Base-by-base conservation (phyloP, 1,140 invertebrate species). In the Drosophila gunungcola region DNA sequence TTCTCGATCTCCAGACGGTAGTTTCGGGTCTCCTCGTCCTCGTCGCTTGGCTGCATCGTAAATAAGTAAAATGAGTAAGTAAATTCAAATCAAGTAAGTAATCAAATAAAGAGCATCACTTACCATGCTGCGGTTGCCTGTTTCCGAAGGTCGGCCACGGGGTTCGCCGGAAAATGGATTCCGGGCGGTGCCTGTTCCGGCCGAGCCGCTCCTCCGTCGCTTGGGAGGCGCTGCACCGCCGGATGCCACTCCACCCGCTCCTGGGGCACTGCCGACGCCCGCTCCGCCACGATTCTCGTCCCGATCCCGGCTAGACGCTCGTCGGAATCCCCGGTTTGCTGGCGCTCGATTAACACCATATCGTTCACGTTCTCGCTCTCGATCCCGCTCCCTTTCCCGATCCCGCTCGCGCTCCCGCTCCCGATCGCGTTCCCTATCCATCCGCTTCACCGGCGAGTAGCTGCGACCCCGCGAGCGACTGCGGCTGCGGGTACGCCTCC, bases 1-100 rank as follows among this genome's bases (percentile, higher is more conserved):
- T 95, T 94, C 80, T 95, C 95, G 74, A 95, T 95, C 82, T 95
- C 94, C 61, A 94, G 92, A n/a, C 94, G 92, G 76, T 95, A 95
- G 27, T 94, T 94, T 49, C 93, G 92, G 77, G 94, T 95, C 84
- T 95, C 94, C 62, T 95, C 94, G 86, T 95, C 95, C 56, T 94
- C 94, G 45, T 94, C 93, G 76, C 84, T 88, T 51, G 93, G 92
- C 91, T 92, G 54, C 38, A 38, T 91, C 83, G 0, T 12, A 3
- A 58, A 16, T 12, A 7, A 0, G 29, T 32, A 1, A 4, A 32
- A 32, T 0, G 5, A 32, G 4, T 6, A 32, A 32, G 7, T 32
- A 32, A 32, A 32, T 32, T 32, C 1, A 32, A 32, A 32, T 7
- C 5, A 6, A 32, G 16, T 21, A 21, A 21, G 16, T 21, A 21